These are phyloP conservation scores for Orientallactaga bullata DNA, from an alignment of 2,113 vertebrate species.

Conservation along the genomic window DNA sequence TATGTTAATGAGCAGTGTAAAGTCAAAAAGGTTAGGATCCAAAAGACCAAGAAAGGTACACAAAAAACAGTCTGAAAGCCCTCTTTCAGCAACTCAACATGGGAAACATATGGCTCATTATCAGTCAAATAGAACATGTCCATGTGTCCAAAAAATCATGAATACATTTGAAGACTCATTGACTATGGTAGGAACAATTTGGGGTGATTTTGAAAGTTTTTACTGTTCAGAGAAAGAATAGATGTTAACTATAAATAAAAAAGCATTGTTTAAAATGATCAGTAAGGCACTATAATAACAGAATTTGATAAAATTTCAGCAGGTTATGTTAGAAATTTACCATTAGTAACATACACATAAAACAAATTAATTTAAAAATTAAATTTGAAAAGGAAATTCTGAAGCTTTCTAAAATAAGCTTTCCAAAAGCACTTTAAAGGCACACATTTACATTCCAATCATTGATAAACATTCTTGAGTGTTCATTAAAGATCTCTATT, in stretches of 20 bases:
- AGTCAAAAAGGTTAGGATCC: neutral
- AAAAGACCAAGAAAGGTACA: conserved; percentile 9
- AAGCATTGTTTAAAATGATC: conserved; percentile 28
- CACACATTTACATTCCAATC: conserved; percentile 57
- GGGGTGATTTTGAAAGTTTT: conserved; percentile 8
- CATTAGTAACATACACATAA: conserved; percentile 41
- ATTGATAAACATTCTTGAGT: conserved; percentile 54
- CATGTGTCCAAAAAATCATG: conserved; percentile 38
- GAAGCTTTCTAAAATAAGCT: conserved; percentile 47
- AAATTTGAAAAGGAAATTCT: conserved; percentile 52
- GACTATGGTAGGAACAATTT: conserved; percentile 6
- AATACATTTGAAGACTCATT: conserved; percentile 18
- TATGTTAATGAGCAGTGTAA: conserved; percentile 1
- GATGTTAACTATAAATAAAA: neutral
- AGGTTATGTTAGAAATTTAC: conserved; percentile 48
- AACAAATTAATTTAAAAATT: conserved; percentile 55
- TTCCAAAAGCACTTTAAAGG: conserved; percentile 50
- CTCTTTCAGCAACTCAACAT: conserved; percentile 4
- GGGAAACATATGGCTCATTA: conserved; percentile 10
- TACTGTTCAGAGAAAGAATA: conserved; percentile 6
- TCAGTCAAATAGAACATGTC: neutral
- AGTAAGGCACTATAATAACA: conserved; percentile 31
- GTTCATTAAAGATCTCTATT: conserved; percentile 51
- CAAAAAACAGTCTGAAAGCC: neutral
- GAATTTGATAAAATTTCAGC: conserved; percentile 61